phyloP scores from a whole-genome alignment of 2,797 vertebrate genomes.

The Sciaenops ocellatus region DNA sequence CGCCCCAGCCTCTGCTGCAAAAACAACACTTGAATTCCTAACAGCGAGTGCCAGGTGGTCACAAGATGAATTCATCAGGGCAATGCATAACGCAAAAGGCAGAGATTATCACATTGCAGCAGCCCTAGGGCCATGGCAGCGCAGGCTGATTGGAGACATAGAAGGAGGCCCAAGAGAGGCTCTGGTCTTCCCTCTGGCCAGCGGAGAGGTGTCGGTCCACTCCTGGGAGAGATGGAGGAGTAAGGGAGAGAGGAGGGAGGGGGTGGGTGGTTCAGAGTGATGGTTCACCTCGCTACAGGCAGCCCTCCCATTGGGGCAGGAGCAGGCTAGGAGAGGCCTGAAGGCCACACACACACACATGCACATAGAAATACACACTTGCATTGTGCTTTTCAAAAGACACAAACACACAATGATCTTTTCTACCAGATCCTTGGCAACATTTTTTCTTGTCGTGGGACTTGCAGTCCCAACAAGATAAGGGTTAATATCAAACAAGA shows the following conservation, averaged over 20 bases:
- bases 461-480: constrained; percentile 80
- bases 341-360: constrained; percentile 75
- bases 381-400: constrained; percentile 75
- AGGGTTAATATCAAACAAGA: constrained; percentile 86
- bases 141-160: constrained; percentile 82
- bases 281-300: constrained; percentile 86
- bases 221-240: constrained; percentile 80
- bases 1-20: constrained; percentile 76
- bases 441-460: constrained; percentile 80
- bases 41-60: constrained; percentile 84
- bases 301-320: constrained; percentile 79
- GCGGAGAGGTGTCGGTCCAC: constrained; percentile 81
- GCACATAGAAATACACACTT: constrained; percentile 65
- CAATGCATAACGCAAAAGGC: constrained; percentile 84
- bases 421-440: constrained; percentile 76
- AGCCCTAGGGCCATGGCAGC: constrained; percentile 78
- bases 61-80: constrained; percentile 85
- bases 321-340: constrained; percentile 82
- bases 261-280: constrained; percentile 80
- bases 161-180: constrained; percentile 80
- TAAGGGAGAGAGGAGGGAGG: constrained; percentile 73
- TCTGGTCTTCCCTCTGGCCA: constrained; percentile 82
- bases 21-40: constrained; percentile 81
- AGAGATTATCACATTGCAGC: constrained; percentile 82
- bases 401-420: constrained; percentile 72